Conservation (phyloP, 2,888 invertebrate genomes). For the Trichacis sp. region DNA sequence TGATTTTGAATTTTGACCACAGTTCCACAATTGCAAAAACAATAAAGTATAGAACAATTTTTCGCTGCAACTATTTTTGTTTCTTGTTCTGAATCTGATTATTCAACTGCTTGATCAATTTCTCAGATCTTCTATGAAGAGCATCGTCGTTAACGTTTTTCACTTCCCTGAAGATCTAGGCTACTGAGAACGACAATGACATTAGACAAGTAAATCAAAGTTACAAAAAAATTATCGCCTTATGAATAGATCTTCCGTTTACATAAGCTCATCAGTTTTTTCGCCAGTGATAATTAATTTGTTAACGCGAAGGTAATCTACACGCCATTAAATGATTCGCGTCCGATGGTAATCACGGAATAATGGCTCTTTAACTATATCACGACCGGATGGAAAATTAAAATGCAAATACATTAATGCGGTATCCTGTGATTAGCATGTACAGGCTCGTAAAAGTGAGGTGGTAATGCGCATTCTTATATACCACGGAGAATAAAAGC, state of each 20-base stretch:
- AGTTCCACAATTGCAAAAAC: too few relatives aligned
- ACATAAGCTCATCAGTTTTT: not conserved
- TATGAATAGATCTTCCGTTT: not conserved
- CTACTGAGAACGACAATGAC: not conserved
- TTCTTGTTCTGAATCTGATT: too few relatives aligned
- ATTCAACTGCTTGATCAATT: too few relatives aligned
- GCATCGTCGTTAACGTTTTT: too few relatives aligned
- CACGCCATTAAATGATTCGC: not conserved
- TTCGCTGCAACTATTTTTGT: too few relatives aligned
- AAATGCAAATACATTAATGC: not conserved
- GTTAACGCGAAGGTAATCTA: constrained; percentile 1
- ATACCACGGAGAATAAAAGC: not conserved
- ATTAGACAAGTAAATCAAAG: not conserved
- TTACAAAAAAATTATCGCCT: too few relatives aligned
- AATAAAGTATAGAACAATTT: too few relatives aligned
- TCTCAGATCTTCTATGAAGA: too few relatives aligned
- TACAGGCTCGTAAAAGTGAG: not conserved
- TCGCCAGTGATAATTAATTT: not conserved
- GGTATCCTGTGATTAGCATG: not conserved
- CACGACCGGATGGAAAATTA: not conserved
- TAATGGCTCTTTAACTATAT: not conserved
- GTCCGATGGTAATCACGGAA: not conserved
- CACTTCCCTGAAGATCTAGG: too few relatives aligned
- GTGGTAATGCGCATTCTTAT: not conserved
- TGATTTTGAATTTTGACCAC: too few relatives aligned